A percentile compares a stretch with the other conserved stretches of the same genome.
These are phyloP conservation scores for Eufriesea mexicana DNA, from an alignment of 1,140 invertebrate genomes.

Conservation along the genomic window DNA sequence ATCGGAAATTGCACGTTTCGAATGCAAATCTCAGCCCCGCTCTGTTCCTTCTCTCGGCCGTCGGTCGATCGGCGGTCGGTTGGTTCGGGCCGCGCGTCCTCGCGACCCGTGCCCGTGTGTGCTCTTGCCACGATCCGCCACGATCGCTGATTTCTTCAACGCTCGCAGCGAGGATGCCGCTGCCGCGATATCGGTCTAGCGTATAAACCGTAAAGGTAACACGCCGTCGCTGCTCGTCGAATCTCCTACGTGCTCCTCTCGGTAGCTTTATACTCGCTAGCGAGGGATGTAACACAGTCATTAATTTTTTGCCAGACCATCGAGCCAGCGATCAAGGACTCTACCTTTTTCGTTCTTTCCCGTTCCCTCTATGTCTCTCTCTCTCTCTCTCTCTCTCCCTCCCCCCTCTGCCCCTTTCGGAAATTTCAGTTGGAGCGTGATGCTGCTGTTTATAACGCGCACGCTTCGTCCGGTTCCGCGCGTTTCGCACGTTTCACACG, in stretches of 20 bases:
- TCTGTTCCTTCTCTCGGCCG: conserved; percentile 13
- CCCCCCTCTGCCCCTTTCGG: not conserved
- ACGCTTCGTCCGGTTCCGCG: not conserved
- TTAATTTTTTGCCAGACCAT: conserved; percentile 20
- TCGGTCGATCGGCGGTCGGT: not conserved
- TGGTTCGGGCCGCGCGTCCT: conserved; percentile 1
- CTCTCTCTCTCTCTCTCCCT: not conserved
- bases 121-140: too few species aligned
- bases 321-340: not conserved
- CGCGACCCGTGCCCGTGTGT: not conserved
- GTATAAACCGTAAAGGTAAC: not conserved
- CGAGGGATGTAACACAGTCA: conserved; percentile 36
- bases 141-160: not conserved
- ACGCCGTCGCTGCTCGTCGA: too few species aligned
- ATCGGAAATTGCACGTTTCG: conserved; percentile 75
- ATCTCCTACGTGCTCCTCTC: conserved; percentile 1
- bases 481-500: not conserved
- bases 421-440: not conserved
- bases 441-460: not conserved
- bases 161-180: not conserved
- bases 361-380: too few species aligned
- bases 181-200: not conserved
- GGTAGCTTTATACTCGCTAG: conserved; percentile 14
- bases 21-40: conserved; percentile 76
- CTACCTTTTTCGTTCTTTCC: not conserved